These are phyloP conservation scores for Xerus rutilus DNA, from an alignment of 2,797 vertebrate species.

Conservation along the genomic window DNA sequence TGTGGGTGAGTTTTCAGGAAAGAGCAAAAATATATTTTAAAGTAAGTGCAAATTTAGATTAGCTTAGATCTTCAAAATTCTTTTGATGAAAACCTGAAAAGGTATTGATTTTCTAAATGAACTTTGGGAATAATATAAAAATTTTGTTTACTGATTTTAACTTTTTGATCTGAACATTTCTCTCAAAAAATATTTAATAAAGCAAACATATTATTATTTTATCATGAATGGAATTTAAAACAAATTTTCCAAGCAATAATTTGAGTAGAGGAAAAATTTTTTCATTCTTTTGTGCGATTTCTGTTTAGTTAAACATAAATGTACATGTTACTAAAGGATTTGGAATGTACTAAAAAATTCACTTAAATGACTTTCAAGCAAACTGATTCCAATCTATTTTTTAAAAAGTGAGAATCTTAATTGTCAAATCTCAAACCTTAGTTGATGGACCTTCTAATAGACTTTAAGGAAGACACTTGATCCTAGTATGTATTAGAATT, in stretches of 20 bases:
- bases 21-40: background rate
- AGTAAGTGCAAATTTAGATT: background rate
- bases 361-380: background rate
- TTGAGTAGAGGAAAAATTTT: background rate
- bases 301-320: background rate
- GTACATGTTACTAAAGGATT: background rate
- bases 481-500: background rate
- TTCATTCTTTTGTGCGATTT: background rate
- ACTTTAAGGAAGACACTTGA: background rate
- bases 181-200: constrained; percentile 11
- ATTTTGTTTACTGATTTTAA: background rate
- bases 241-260: background rate
- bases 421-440: background rate
- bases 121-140: background rate
- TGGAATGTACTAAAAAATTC: background rate
- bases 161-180: background rate
- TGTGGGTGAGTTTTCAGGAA: background rate
- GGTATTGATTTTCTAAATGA: background rate
- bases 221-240: background rate
- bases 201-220: background rate
- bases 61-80: background rate
- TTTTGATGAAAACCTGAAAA: constrained; percentile 23
- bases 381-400: background rate
- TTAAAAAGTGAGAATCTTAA: background rate
- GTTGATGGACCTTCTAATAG: background rate